A percentile compares a stretch with the other conserved stretches of the same genome.
Conservation (phyloP, 1,140 invertebrate genomes). For the Apocrypta bakeri region DNA sequence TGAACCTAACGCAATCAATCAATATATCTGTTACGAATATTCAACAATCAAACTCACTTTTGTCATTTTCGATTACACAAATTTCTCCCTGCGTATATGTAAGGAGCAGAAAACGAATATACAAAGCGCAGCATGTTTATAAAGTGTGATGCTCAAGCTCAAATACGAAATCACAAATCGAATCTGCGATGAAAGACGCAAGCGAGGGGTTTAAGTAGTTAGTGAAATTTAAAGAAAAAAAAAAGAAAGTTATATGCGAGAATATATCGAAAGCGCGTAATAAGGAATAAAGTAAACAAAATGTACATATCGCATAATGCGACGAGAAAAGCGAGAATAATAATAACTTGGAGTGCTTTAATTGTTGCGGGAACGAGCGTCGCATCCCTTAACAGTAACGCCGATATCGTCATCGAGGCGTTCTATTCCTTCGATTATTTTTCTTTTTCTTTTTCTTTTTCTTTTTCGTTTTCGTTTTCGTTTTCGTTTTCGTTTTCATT, state of each 20-base stretch:
- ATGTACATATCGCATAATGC: slow-evolving; percentile 55
- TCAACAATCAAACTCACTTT: neutral
- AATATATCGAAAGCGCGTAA: slow-evolving; percentile 38
- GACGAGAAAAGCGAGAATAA: slow-evolving; percentile 33
- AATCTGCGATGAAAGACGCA: neutral
- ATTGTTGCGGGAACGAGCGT: slow-evolving; percentile 13
- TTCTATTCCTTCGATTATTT: slow-evolving; percentile 40
- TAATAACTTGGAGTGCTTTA: slow-evolving; percentile 20
- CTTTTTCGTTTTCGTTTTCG: slow-evolving; percentile 31
- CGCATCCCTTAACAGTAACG: neutral
- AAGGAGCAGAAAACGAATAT: neutral
- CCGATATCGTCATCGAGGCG: slow-evolving; percentile 19
- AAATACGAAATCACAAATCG: neutral
- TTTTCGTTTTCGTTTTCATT: too few relatives aligned
- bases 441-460: slow-evolving; percentile 36
- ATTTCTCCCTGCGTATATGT: slow-evolving; percentile 35
- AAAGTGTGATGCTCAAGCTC: neutral
- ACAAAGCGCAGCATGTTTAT: neutral
- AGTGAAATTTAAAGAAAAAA: slow-evolving; percentile 41
- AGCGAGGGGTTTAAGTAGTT: slow-evolving; percentile 35
- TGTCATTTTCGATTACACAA: too few relatives aligned
- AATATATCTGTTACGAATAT: neutral
- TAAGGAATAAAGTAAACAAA: slow-evolving; percentile 42
- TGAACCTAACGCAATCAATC: neutral
- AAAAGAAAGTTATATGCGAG: slow-evolving; percentile 36